Evolutionary conservation across 2,888 invertebrate genomes (phyloP), one percentile per base, ranked within the genome.

Genomic region (Chloroclystis v-ata): DNA sequence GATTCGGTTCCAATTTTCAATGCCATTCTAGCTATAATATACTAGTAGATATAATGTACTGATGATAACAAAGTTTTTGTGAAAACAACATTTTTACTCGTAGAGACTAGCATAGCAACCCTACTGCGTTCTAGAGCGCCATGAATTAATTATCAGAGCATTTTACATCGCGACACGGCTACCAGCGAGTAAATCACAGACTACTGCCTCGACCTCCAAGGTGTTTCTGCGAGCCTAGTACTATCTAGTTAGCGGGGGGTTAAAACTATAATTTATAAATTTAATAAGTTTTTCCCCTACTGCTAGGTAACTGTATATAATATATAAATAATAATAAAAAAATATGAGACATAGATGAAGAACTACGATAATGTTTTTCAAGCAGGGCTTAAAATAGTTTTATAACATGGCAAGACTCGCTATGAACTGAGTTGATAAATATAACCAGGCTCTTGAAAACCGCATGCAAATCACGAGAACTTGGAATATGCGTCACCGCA

Each of bases 121-220:
- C 50, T 50, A 29, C 13, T 7, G 37, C 43, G 46, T 45, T 45
- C 47, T 46, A 37, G 28, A 40, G 45, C 37, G 43, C 47, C 40
- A 53, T 55, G 55, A 55, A 57, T 57, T 55, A 57, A 52, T 53
- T 52, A 55, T 54, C 53, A 52, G 28, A 39, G 52, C 49, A 55
- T 57, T 57, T 54, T 53, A 52, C 57, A 54, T 51, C 48, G 43
- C 48, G 51, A 52, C 50, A 40, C 29, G 47, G 39, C 47, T 43
- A 29, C 26, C 47, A 41, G 38, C 44, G 20, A 43, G 46, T 53
- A 42, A 54, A 51, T 55, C 53, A 51, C 52, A 33, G 32, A 46
- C 38, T 33, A 39, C 28, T 33, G 43, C 28, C 33, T 38, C 39
- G 20, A 37, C 4, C 49, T 41, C 43, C 29, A 20, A 25, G 26